Percentiles rank a stretch among this genome's conserved stretches.
Evolutionary conservation across 2,888 invertebrate species (phyloP).

Genomic region (Apamea sordens): DNA sequence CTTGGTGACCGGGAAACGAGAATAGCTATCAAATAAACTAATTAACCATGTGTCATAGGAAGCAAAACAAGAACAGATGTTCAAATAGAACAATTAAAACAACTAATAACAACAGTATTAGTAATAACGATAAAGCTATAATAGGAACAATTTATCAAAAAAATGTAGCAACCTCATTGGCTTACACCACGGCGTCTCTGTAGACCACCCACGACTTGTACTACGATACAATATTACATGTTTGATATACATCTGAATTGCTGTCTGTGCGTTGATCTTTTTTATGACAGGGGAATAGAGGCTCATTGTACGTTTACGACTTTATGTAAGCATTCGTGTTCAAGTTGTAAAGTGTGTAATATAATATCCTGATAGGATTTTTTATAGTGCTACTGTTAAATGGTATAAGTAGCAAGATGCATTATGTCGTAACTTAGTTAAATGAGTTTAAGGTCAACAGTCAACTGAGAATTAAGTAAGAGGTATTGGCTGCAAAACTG

Average conservation of each 20-base stretch:
- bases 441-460: constrained; percentile 37
- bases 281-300: constrained; percentile 60
- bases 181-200: constrained; percentile 34
- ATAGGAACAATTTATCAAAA: constrained; percentile 29
- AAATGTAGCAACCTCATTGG: constrained; percentile 45
- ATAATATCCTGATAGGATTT: constrained; percentile 50
- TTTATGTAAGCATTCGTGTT: constrained; percentile 57
- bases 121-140: constrained; percentile 40
- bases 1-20: constrained; percentile 26
- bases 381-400: constrained; percentile 47
- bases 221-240: constrained; percentile 40
- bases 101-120: constrained; percentile 48
- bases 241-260: constrained; percentile 60
- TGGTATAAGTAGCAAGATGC: constrained; percentile 19
- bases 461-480: neutral
- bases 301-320: constrained; percentile 55
- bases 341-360: constrained; percentile 60
- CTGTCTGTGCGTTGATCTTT: constrained; percentile 59
- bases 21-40: constrained; percentile 36
- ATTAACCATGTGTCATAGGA: constrained; percentile 42
- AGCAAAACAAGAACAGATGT: constrained; percentile 51
- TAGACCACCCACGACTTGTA: constrained; percentile 62
- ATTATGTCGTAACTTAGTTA: constrained; percentile 16
- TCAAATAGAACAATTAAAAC: constrained; percentile 50
- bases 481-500: neutral